Evolutionary conservation across 2,888 invertebrate genomes (phyloP).

Genomic region (Volucella inflata): DNA sequence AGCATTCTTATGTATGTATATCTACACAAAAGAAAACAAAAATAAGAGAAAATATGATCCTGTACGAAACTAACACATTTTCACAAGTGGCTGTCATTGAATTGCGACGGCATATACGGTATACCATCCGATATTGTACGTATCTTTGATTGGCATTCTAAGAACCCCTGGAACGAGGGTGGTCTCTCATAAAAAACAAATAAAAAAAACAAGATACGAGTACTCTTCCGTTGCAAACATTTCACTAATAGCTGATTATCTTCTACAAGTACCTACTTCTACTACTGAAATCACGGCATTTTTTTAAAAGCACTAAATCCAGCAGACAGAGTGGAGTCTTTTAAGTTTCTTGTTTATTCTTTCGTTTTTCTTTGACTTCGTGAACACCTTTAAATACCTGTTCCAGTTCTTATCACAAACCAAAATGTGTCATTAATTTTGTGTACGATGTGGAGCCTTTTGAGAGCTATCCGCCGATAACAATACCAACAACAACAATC

Average conservation of each 20-base stretch:
- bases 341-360: conserved; percentile 23
- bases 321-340: conserved; percentile 71
- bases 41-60: conserved; percentile 7
- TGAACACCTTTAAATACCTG: conserved; percentile 69
- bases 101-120: conserved; percentile 2
- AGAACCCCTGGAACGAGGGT: conserved; percentile 18
- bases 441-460: conserved; percentile 71
- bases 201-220: background rate
- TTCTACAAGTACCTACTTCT: conserved; percentile 11
- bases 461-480: conserved; percentile 66
- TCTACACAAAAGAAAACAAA: background rate
- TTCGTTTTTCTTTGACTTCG: conserved; percentile 13
- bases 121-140: background rate
- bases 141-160: conserved; percentile 1
- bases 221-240: conserved; percentile 19
- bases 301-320: conserved; percentile 26
- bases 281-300: conserved; percentile 37
- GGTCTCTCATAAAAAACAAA: conserved; percentile 12
- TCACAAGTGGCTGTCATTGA: conserved; percentile 21
- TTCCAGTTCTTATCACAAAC: conserved; percentile 69
- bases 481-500: conserved; percentile 48
- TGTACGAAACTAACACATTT: conserved; percentile 1
- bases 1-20: background rate
- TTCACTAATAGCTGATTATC: conserved; percentile 62
- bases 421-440: conserved; percentile 76